Percentiles rank a stretch among this genome's conserved stretches.
Evolutionary conservation across 2,797 vertebrate genomes (phyloP).

Genomic region (Acrossocheilus wenchowensis): DNA sequence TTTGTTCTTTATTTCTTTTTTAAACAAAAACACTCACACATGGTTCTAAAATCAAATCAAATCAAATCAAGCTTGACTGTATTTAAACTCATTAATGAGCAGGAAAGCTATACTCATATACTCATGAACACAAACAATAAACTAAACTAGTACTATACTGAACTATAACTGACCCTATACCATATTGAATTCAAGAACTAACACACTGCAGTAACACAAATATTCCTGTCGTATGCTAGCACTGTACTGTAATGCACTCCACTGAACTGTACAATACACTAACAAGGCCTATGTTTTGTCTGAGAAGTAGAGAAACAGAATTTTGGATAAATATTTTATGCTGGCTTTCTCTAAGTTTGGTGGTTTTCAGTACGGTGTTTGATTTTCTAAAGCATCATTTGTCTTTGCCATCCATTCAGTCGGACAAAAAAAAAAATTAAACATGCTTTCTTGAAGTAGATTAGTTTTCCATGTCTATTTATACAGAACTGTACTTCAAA

Average conservation of each 20-base stretch:
- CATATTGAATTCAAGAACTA: background rate
- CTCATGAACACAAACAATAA: background rate
- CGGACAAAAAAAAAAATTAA: conserved; percentile 9
- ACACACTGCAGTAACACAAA: background rate
- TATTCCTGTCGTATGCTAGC: background rate
- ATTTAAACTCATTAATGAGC: background rate
- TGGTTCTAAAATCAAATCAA: background rate
- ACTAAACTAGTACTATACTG: background rate
- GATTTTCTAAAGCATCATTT: conserved; percentile 13
- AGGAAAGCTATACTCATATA: background rate
- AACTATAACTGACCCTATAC: background rate
- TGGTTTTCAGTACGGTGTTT: conserved; percentile 3
- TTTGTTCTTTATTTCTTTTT: too few relatives aligned
- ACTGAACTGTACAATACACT: background rate
- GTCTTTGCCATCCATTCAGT: conserved; percentile 26
- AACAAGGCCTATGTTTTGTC: background rate
- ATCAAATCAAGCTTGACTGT: background rate
- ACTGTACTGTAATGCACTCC: background rate
- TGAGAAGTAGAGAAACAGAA: background rate
- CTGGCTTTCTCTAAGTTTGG: background rate
- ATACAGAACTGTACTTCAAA: conserved; percentile 21
- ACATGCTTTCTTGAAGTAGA: background rate
- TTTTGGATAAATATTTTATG: conserved; percentile 13
- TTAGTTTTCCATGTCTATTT: conserved; percentile 12
- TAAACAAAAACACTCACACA: background rate